A percentile compares a stretch with the other conserved stretches of the same genome.
These are phyloP conservation scores for Philopotamus ludificatus DNA, from an alignment of 1,140 invertebrate species.

Conservation along the genomic window DNA sequence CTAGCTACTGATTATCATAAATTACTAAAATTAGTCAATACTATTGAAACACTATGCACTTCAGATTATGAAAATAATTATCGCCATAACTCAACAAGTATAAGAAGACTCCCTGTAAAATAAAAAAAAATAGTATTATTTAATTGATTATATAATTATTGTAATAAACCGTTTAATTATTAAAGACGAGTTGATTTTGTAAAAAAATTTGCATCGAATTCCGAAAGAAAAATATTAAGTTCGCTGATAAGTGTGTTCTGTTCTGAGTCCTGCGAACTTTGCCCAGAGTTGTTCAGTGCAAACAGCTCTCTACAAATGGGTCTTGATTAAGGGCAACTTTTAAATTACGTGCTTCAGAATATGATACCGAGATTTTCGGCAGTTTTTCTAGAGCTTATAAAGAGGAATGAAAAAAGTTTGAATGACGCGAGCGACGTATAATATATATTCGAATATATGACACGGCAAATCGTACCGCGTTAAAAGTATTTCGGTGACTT, in stretches of 20 bases:
- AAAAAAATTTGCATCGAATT: neutral
- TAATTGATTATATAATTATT: neutral
- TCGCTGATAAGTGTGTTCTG: neutral
- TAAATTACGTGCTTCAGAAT: slow-evolving; percentile 23
- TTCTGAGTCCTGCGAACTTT: neutral
- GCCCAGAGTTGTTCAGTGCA: slow-evolving; percentile 7
- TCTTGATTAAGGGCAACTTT: slow-evolving; percentile 28
- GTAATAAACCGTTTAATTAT: neutral
- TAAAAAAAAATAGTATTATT: no score
- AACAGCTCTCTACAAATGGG: slow-evolving; percentile 17
- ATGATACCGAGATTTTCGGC: slow-evolving; percentile 13
- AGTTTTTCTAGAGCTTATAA: no score
- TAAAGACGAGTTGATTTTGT: neutral
- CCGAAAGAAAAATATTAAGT: neutral
- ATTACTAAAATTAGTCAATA: neutral
- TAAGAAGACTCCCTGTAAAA: no score
- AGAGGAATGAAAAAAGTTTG: no score
- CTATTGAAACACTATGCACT: neutral
- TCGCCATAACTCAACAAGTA: no score
- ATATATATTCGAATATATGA: no score
- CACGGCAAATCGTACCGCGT: no score
- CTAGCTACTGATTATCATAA: neutral
- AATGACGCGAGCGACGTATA: no score
- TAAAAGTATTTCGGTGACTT: no score
- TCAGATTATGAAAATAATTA: neutral